A percentile compares a stretch with the other conserved stretches of the same genome.
Evolutionary conservation across 2,113 vertebrate genomes (phyloP).

Genomic region (Craseonycteris thonglongyai): DNA sequence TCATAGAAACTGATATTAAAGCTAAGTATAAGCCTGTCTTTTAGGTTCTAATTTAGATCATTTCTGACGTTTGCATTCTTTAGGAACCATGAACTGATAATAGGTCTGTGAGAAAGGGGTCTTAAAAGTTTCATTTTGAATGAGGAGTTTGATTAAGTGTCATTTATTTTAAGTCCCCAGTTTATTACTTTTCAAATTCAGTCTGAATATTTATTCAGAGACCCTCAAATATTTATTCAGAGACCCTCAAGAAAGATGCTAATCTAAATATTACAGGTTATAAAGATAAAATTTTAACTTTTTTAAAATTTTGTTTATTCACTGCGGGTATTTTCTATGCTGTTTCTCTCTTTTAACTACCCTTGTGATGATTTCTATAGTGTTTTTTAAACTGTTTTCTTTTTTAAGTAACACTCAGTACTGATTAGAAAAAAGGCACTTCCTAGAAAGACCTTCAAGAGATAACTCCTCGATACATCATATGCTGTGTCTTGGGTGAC

Average conservation of each 20-base stretch:
- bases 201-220: background rate
- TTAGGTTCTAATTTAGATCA: conserved; percentile 49
- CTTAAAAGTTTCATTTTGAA: background rate
- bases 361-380: background rate
- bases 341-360: background rate
- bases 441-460: background rate
- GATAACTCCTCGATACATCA: background rate
- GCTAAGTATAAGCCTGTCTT: conserved; percentile 46
- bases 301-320: background rate
- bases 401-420: background rate
- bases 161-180: background rate
- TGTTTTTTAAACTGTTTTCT: background rate
- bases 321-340: background rate
- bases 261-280: background rate
- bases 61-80: background rate
- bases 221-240: background rate
- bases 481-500: background rate
- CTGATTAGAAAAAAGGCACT: background rate
- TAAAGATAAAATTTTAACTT: background rate
- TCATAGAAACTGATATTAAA: conserved; percentile 72
- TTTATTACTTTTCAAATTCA: background rate
- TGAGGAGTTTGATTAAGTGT: background rate
- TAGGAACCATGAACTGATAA: background rate
- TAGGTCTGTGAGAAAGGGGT: background rate
- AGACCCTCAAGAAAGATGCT: background rate